Evolutionary conservation across 2,888 invertebrate genomes (phyloP), one percentile per base, ranked within the genome.

Genomic region (Hirudinaria manillensis): DNA sequence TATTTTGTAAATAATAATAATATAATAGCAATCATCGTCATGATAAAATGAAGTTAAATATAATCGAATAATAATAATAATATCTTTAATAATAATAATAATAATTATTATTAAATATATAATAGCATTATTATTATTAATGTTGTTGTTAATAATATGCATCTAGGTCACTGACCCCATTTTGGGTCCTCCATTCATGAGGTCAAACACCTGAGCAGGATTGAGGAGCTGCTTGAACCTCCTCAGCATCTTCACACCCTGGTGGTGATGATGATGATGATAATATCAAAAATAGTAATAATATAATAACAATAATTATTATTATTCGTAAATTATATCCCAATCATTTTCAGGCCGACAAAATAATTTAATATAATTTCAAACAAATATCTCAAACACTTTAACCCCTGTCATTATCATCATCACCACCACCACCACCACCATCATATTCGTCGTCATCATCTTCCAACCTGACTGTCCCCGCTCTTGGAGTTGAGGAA

Each of bases 401-500:
- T 4, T 7, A 7, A 56, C n/a, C 27, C 3, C 6, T 3, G 56
- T 56, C 3, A 21, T 24, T 4, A 56, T 27, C 3, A 24, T 56
- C 3, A 56, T 56, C 3, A 56, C 6, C 3, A 21, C 13, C 3
- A 56, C 56, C 3, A 56, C 13, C 3, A 56, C 13, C 3, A 56
- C 6, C 3, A 56, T 24, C 3, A 56, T 27, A 27, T 56, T 21
- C 3, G 27, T 27, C 6, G 3, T 27, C 21, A 56, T 7, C 56
- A 56, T 7, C 56, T 24, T 6, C 72, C 55, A 75, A 83, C 84
- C 83, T 97, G 97, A 88, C 95, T 96, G 88, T 97, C 97, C 81
- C 97, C 94, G 81, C 95, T 95, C 88, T 96, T 93, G 78, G 95
- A 95, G 88, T 98, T 98, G 83, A 97, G 96, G 86, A 97, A 96